Conservation (phyloP, 2,113 vertebrate species). For the Herpailurus yagouaroundi region DNA sequence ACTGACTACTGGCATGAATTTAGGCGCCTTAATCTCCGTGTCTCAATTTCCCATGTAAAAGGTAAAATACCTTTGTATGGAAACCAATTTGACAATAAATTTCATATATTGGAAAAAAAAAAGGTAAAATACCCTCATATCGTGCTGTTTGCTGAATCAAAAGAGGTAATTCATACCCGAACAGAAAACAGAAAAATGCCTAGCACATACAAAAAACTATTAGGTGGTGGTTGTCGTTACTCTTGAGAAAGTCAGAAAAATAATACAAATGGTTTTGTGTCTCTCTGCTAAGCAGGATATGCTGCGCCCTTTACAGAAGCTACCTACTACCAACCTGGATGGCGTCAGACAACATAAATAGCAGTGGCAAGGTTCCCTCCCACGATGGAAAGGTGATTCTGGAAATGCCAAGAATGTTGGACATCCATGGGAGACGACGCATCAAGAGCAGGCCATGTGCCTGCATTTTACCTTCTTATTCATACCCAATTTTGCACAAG, state of each 20-base stretch:
- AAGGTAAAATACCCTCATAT: not conserved
- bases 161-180: not conserved
- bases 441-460: not conserved
- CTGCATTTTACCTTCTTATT: not conserved
- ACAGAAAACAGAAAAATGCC: slow-evolving; percentile 18
- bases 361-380: not conserved
- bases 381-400: not conserved
- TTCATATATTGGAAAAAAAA: not conserved
- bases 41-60: not conserved
- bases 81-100: too few species aligned
- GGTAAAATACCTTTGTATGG: not conserved
- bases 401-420: not conserved
- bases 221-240: not conserved
- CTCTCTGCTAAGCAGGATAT: not conserved
- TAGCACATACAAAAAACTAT: not conserved
- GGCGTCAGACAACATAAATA: not conserved
- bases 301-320: not conserved
- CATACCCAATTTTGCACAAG: not conserved
- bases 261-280: not conserved
- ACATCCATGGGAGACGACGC: not conserved
- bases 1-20: not conserved
- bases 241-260: not conserved
- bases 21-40: not conserved
- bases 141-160: not conserved
- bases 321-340: not conserved